Evolutionary conservation across 2,888 invertebrate genomes (phyloP).

Genomic region (Leucophenga montana): DNA sequence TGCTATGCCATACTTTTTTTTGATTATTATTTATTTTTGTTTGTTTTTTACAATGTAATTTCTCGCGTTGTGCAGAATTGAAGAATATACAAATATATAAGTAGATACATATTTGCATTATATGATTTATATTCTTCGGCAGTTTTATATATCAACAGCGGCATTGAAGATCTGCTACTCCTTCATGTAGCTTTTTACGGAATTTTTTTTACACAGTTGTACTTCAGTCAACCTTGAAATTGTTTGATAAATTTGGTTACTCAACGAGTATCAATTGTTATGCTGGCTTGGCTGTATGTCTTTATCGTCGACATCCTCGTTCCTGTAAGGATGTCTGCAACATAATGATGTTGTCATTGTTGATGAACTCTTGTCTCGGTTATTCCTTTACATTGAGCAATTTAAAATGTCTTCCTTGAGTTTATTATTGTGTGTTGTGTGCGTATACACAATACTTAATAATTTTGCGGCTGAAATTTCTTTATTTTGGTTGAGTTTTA

Average conservation of each 20-base stretch:
- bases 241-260: constrained; percentile 58
- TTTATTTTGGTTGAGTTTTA: too few relatives aligned
- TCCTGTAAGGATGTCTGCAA: not conserved
- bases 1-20: not conserved
- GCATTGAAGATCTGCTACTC: constrained; percentile 34
- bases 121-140: constrained; percentile 4
- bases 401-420: not conserved
- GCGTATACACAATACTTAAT: too few relatives aligned
- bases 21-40: constrained; percentile 10
- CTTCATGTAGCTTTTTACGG: not conserved
- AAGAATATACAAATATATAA: too few relatives aligned
- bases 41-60: not conserved
- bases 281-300: too few relatives aligned
- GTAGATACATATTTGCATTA: too few relatives aligned
- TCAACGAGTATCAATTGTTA: constrained; percentile 9
- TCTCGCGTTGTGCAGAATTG: too few relatives aligned
- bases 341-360: constrained; percentile 33
- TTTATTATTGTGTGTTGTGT: not conserved
- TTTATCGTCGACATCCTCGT: not conserved
- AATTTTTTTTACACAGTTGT: constrained; percentile 35
- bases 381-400: not conserved
- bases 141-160: constrained; percentile 12
- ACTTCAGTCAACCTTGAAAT: constrained; percentile 55
- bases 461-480: too few relatives aligned
- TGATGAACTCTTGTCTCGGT: constrained; percentile 35